These are phyloP conservation scores for Odobenus rosmarus DNA, from an alignment of 2,113 vertebrate species.

Conservation along the genomic window DNA sequence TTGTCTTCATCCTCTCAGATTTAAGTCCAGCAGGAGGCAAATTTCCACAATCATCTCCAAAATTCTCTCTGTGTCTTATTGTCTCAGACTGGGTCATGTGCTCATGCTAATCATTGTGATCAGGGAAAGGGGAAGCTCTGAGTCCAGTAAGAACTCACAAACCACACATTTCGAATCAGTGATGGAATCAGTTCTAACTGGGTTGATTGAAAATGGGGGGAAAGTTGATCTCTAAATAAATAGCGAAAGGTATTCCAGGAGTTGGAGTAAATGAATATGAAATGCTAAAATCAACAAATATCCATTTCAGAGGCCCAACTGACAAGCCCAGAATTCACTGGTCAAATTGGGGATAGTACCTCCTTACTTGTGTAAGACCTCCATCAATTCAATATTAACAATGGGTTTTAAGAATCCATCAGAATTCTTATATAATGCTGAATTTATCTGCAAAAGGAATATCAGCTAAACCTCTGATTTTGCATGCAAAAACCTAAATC, in stretches of 20 bases:
- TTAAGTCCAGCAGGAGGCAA: background rate
- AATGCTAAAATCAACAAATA: background rate
- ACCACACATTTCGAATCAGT: background rate
- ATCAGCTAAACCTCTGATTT: conserved; percentile 28
- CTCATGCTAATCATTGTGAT: background rate
- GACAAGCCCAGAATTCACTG: background rate
- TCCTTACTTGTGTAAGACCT: background rate
- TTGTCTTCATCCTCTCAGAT: background rate
- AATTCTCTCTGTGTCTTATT: background rate
- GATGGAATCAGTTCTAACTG: background rate
- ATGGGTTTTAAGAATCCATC: background rate
- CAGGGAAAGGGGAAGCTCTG: background rate
- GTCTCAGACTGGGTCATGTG: background rate
- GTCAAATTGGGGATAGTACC: background rate
- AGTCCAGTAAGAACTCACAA: background rate
- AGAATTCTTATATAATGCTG: background rate
- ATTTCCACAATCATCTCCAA: background rate
- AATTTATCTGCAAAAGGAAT: conserved; percentile 26
- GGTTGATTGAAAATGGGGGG: background rate
- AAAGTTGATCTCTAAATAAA: background rate
- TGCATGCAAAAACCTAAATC: background rate
- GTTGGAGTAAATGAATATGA: background rate
- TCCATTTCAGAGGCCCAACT: background rate
- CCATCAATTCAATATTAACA: background rate
- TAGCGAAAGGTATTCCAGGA: background rate